A percentile compares a stretch with the other conserved stretches of the same genome.
phyloP scores from a whole-genome alignment of 2,113 vertebrate species.

The Potamarius usumacintae region DNA sequence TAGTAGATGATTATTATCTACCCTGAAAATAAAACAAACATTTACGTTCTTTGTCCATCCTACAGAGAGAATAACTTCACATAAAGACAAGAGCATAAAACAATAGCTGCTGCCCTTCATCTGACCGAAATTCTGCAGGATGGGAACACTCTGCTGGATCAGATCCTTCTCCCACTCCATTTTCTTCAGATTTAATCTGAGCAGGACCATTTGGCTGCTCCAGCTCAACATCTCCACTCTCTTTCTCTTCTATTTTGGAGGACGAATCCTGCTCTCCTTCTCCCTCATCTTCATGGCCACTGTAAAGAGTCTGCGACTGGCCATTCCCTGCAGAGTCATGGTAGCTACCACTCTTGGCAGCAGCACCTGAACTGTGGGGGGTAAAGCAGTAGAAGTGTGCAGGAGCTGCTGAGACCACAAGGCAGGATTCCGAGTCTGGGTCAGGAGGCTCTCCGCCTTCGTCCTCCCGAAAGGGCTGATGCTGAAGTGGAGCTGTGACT shows the following conservation, averaged over 20 bases:
- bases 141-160: slow-evolving; percentile 81
- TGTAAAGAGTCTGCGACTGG: slow-evolving; percentile 85
- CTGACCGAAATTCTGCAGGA: slow-evolving; percentile 92
- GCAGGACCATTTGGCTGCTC: slow-evolving; percentile 55
- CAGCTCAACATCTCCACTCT: slow-evolving; percentile 8
- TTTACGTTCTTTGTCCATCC: too few species aligned
- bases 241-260: slow-evolving; percentile 38
- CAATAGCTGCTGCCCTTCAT: not conserved
- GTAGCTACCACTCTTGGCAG: slow-evolving; percentile 86
- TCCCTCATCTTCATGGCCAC: slow-evolving; percentile 82
- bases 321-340: slow-evolving; percentile 91
- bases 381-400: slow-evolving; percentile 91
- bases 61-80: not conserved
- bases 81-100: not conserved
- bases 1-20: slow-evolving; percentile 97
- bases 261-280: slow-evolving; percentile 60
- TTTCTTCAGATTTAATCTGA: slow-evolving; percentile 49
- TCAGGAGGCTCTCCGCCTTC: slow-evolving; percentile 80
- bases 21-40: slow-evolving; percentile 70
- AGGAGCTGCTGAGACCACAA: slow-evolving; percentile 71
- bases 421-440: slow-evolving; percentile 68
- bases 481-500: slow-evolving; percentile 48
- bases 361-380: slow-evolving; percentile 86
- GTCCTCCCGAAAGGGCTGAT: slow-evolving; percentile 90
- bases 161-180: slow-evolving; percentile 70